phyloP scores from a whole-genome alignment of 2,113 vertebrate genomes.

The Pycnonotus jocosus region DNA sequence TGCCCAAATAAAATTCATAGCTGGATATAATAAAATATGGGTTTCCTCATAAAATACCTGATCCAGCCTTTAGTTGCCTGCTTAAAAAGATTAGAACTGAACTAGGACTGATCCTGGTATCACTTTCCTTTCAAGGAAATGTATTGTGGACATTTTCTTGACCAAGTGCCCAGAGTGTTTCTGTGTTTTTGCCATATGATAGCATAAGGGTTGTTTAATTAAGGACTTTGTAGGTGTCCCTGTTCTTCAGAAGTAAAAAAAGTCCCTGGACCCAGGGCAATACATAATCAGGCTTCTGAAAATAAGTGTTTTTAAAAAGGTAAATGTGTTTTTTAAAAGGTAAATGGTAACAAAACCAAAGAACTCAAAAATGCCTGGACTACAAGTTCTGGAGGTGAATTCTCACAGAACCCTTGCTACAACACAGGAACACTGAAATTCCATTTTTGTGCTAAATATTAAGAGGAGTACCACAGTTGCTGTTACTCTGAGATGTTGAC shows the following conservation, averaged over 20 bases:
- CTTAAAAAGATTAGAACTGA: neutral
- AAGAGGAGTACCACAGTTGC: neutral
- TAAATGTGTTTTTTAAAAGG: neutral
- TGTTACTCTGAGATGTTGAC: conserved; percentile 20
- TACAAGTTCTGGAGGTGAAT: neutral
- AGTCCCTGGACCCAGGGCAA: neutral
- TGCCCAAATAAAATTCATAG: neutral
- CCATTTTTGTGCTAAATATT: conserved; percentile 48
- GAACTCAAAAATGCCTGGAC: neutral
- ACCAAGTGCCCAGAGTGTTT: neutral
- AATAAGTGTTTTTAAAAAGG: neutral
- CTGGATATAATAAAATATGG: neutral
- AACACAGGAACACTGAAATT: neutral
- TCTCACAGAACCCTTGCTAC: neutral
- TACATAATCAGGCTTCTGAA: neutral
- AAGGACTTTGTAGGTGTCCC: neutral
- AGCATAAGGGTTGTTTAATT: neutral
- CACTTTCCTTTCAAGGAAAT: neutral
- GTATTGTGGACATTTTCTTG: neutral
- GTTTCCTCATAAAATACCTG: neutral
- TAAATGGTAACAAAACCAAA: neutral
- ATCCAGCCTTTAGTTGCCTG: neutral
- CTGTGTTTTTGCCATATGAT: neutral
- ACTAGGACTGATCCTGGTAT: neutral
- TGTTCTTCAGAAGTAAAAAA: neutral